Evolutionary conservation across 2,888 invertebrate genomes (phyloP), one percentile per base, ranked within the genome.

Genomic region (Stenotaenia linearis): DNA sequence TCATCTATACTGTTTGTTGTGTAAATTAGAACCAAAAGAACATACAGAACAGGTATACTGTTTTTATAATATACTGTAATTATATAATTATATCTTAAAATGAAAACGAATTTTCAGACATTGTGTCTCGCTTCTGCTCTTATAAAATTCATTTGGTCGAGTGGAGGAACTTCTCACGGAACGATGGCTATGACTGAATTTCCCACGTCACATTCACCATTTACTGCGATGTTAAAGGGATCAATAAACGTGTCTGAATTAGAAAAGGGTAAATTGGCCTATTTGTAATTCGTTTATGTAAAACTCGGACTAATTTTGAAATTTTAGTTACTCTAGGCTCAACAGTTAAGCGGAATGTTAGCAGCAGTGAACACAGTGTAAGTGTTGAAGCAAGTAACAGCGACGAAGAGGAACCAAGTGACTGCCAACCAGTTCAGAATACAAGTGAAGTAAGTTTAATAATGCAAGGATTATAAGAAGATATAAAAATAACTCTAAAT

Each of bases 101-200:
- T n/a, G n/a, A n/a, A n/a, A n/a, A n/a, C n/a, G n/a, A n/a, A n/a
- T 81, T 85, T 86, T 37, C 88, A 94, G 91, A 97, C 96, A 83
- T 89, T 97, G 81, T 95, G 94, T 86, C 89, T 97, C 82, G 94
- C 96, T 1, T 96, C 95, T 3, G 94, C 95, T 0, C 87, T 97
- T 81, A 94, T 94, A 83, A 96, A 96, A 84, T 92, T 95, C 83
- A 92, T 97, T 86, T 97, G 96, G 96, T 92, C 94, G 0, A 91
- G 94, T 28, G 86, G 85, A 81, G 85, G 85, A 32, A 84, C 84
- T 69, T 45, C 80, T 4, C 81, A 80, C 35, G 30, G 35, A 21
- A 76, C 56, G 32, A 40, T 80, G 45, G 80, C 80, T 40, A 80
- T 81, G n/a, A 80, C 78, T 2, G 81, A 82, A 77, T 81, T 80